phyloP scores from a whole-genome alignment of 2,888 invertebrate species.

The Ecliptopera silaceata region DNA sequence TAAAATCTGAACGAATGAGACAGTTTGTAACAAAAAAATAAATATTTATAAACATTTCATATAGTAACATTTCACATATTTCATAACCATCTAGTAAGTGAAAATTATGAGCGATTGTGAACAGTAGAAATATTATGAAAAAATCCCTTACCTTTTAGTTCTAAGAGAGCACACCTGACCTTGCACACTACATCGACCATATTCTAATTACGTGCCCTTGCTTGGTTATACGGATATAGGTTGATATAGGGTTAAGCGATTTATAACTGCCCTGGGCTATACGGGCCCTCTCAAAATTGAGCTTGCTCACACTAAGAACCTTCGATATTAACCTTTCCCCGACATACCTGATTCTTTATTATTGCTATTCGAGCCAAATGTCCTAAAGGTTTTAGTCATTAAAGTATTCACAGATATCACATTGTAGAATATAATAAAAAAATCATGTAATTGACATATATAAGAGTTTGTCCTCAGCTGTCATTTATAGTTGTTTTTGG shows the following conservation, averaged over 20 bases:
- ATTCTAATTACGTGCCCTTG: conserved; percentile 12
- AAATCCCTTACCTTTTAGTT: neutral
- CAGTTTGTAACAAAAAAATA: too few species aligned
- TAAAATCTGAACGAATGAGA: too few species aligned
- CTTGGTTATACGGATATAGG: conserved; percentile 18
- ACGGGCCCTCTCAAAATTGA: conserved; percentile 8
- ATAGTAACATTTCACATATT: too few species aligned
- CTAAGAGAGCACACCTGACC: conserved; percentile 1
- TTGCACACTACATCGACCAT: neutral
- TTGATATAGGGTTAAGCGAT: conserved; percentile 23
- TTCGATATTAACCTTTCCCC: conserved; percentile 8
- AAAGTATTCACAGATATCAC: neutral
- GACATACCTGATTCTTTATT: neutral
- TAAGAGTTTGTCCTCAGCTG: too few species aligned
- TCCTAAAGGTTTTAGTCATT: too few species aligned
- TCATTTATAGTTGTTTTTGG: too few species aligned
- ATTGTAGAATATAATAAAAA: too few species aligned
- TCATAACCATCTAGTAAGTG: too few species aligned
- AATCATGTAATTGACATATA: too few species aligned
- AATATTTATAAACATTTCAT: too few species aligned
- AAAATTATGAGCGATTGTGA: too few species aligned
- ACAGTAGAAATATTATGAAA: neutral
- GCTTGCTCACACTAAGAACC: conserved; percentile 2
- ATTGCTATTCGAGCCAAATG: too few species aligned
- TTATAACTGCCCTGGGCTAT: conserved; percentile 16